Conservation (phyloP, 2,113 vertebrate genomes). For the Oreochromis tanganicae region DNA sequence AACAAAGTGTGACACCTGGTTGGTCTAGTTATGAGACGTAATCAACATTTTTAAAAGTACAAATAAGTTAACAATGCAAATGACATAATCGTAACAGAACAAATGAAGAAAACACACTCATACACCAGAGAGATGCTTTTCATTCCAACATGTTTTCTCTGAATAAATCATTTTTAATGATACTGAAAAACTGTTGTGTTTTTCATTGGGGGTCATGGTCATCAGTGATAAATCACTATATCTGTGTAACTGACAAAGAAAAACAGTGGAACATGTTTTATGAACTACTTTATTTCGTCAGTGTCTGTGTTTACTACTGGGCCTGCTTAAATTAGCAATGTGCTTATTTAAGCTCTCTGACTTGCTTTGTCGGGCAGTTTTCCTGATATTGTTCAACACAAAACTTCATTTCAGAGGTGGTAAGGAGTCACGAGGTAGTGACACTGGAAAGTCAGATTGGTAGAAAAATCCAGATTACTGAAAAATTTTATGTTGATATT, state of each 20-base stretch:
- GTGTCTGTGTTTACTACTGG: neutral
- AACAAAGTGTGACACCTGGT: neutral
- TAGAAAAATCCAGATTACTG: neutral
- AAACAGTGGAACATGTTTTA: neutral
- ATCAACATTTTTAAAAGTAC: neutral
- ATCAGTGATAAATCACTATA: neutral
- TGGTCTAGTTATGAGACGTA: neutral
- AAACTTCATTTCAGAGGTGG: neutral
- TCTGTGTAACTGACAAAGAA: neutral
- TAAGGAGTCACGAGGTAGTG: neutral
- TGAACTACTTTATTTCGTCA: neutral
- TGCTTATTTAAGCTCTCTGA: neutral
- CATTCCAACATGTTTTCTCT: neutral
- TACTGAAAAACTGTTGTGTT: neutral
- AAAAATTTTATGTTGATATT: neutral
- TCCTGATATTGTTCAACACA: neutral
- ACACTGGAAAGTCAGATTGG: neutral
- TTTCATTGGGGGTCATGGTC: neutral
- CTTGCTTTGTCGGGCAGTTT: neutral
- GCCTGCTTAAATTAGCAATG: neutral
- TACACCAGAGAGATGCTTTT: neutral
- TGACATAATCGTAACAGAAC: neutral
- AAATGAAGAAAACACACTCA: neutral
- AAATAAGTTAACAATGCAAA: neutral
- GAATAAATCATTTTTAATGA: neutral